phyloP scores from a whole-genome alignment of 2,888 invertebrate species.

The Cryptophagus acutangulus region DNA sequence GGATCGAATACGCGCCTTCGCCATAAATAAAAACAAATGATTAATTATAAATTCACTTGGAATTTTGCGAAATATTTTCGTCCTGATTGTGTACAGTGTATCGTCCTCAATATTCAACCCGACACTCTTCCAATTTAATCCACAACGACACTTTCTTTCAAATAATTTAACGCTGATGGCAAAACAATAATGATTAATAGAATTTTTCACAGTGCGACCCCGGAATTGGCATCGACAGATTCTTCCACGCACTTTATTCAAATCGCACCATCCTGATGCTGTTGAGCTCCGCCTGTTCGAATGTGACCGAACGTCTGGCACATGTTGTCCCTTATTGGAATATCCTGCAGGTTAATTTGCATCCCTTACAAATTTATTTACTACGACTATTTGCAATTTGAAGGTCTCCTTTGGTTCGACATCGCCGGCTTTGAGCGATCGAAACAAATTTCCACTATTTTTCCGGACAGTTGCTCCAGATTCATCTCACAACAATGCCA shows the following conservation, averaged over 20 bases:
- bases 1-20: too few relatives aligned
- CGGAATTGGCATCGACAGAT: conserved; percentile 84
- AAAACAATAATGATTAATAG: too few relatives aligned
- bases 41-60: too few relatives aligned
- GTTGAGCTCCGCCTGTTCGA: conserved; percentile 84
- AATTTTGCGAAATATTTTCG: too few relatives aligned
- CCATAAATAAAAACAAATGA: too few relatives aligned
- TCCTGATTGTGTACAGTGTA: too few relatives aligned
- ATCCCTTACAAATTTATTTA: too few relatives aligned
- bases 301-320: conserved; percentile 85
- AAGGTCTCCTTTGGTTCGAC: conserved; percentile 88
- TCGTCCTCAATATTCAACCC: too few relatives aligned
- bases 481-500: conserved; percentile 82
- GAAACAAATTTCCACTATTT: conserved; percentile 84
- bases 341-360: conserved; percentile 67
- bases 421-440: conserved; percentile 83
- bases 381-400: conserved; percentile 17
- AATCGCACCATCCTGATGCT: conserved; percentile 70
- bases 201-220: conserved; percentile 75
- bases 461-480: conserved; percentile 86
- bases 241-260: conserved; percentile 87
- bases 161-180: too few relatives aligned
- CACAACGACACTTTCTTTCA: too few relatives aligned
- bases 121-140: too few relatives aligned
- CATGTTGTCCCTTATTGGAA: conserved; percentile 92